Evolutionary conservation across 23 tunicate species (phyloP).

Genomic region (Ascidia mentula): DNA sequence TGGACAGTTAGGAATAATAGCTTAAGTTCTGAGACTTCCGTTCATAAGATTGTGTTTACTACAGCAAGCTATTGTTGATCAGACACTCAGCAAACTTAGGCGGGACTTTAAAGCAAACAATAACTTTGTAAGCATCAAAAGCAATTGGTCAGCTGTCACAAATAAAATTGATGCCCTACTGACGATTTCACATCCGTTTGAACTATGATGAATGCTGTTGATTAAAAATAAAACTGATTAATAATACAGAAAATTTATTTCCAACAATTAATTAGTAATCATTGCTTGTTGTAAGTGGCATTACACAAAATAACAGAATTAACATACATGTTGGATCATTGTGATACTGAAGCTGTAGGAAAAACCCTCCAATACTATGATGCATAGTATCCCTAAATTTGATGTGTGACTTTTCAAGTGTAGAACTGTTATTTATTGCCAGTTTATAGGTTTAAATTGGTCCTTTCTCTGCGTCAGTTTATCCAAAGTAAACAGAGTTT

Average conservation of each 20-base stretch:
- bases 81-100: neutral
- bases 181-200: too few relatives aligned
- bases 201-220: too few relatives aligned
- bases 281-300: too few relatives aligned
- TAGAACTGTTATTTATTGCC: neutral
- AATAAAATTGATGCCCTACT: neutral
- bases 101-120: neutral
- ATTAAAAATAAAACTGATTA: too few relatives aligned
- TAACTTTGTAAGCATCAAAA: neutral
- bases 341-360: too few relatives aligned
- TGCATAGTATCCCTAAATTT: neutral
- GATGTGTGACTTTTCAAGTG: constrained; percentile 14
- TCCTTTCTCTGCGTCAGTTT: neutral
- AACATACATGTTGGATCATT: too few relatives aligned
- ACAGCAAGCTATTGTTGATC: neutral
- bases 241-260: too few relatives aligned
- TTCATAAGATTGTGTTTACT: neutral
- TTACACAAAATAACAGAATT: too few relatives aligned
- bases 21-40: too few relatives aligned
- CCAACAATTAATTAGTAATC: too few relatives aligned
- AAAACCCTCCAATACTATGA: too few relatives aligned
- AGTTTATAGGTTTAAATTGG: neutral
- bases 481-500: neutral
- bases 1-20: too few relatives aligned
- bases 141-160: neutral